Percentiles rank a stretch among this genome's conserved stretches.
These are phyloP conservation scores for Mareca strepera DNA, from an alignment of 2,797 vertebrate species.

Conservation along the genomic window DNA sequence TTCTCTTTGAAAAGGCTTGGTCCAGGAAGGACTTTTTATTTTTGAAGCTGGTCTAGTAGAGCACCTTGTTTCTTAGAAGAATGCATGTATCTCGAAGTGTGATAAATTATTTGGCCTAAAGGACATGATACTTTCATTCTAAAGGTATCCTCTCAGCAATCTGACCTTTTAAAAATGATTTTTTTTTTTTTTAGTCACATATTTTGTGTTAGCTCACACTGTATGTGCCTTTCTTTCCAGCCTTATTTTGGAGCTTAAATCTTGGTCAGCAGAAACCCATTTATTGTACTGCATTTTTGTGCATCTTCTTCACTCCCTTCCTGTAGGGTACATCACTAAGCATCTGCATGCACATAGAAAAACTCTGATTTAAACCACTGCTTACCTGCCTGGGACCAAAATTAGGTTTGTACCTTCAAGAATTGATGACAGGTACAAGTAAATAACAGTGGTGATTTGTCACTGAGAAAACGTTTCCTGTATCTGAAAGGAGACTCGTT, in stretches of 20 bases:
- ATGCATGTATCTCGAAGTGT: not conserved
- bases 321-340: not conserved
- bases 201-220: not conserved
- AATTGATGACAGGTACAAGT: not conserved
- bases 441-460: not conserved
- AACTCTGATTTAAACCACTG: not conserved
- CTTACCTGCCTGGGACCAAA: not conserved
- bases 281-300: not conserved
- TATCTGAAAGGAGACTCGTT: not conserved
- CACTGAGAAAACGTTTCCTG: not conserved
- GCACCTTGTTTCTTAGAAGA: not conserved
- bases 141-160: not conserved
- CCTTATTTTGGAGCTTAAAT: not conserved
- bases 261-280: not conserved
- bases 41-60: not conserved
- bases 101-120: not conserved
- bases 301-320: not conserved
- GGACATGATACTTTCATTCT: not conserved
- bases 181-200: not conserved
- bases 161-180: slow-evolving; percentile 3
- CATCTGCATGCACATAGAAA: not conserved
- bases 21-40: not conserved
- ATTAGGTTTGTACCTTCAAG: not conserved
- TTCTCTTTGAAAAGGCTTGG: not conserved
- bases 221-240: not conserved